phyloP scores from a whole-genome alignment of 2,797 vertebrate species.

The Hippocampus kuda region DNA sequence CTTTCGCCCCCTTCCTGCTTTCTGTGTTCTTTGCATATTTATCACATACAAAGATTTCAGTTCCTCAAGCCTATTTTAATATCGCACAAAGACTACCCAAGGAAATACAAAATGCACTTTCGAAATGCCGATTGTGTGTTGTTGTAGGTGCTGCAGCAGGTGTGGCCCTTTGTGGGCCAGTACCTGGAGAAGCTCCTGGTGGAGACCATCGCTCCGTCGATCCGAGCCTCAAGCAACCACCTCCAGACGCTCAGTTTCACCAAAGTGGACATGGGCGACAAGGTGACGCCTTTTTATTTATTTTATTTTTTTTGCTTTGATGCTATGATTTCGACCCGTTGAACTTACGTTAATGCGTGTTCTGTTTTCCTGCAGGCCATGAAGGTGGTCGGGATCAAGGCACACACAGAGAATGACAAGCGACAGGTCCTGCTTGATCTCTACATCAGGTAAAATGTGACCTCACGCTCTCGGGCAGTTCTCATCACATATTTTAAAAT shows the following conservation, averaged over 20 bases:
- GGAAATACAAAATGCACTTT: too few species aligned
- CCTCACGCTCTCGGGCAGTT: not conserved
- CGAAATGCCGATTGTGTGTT: not conserved
- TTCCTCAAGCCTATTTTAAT: too few species aligned
- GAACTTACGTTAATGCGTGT: not conserved
- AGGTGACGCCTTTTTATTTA: constrained; percentile 60
- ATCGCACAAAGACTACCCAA: too few species aligned
- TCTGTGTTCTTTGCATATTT: too few species aligned
- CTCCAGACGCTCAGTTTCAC: constrained; percentile 87
- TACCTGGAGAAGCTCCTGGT: constrained; percentile 86
- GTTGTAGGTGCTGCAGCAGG: constrained; percentile 79
- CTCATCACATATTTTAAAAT: not conserved
- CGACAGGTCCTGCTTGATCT: constrained; percentile 86
- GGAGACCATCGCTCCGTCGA: constrained; percentile 80
- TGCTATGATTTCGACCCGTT: not conserved
- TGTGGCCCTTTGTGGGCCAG: constrained; percentile 88
- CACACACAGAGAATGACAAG: constrained; percentile 78
- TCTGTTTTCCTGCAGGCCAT: constrained; percentile 66
- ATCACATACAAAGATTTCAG: too few species aligned
- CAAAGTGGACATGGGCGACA: constrained; percentile 83
- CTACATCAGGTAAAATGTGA: constrained; percentile 73
- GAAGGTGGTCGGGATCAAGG: constrained; percentile 84
- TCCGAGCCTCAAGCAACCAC: constrained; percentile 77
- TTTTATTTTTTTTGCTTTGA: not conserved
- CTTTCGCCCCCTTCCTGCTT: too few species aligned